A percentile compares a stretch with the other conserved stretches of the same genome.
Evolutionary conservation across 2,113 vertebrate species (phyloP).

Genomic region (Toxotes chatareus): DNA sequence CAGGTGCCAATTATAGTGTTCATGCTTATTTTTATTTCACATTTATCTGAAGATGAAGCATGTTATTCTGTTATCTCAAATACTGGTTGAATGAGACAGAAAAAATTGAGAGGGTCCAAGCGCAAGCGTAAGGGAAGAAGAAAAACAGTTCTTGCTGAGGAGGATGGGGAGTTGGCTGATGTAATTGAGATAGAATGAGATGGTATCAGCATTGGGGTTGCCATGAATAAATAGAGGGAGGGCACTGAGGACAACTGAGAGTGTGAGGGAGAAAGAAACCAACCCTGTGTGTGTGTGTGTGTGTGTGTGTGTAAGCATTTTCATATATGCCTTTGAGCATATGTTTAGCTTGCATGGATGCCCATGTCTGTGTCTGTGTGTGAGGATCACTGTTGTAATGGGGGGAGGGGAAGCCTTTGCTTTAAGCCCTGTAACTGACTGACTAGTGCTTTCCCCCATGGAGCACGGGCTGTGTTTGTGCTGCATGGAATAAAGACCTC

Average conservation of each 20-base stretch:
- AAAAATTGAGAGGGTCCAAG: slow-evolving; percentile 31
- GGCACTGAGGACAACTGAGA: slow-evolving; percentile 71
- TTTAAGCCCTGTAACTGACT: slow-evolving; percentile 69
- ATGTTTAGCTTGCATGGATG: slow-evolving; percentile 50
- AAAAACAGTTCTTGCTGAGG: slow-evolving; percentile 66
- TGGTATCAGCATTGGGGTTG: slow-evolving; percentile 78
- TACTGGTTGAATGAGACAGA: slow-evolving; percentile 29
- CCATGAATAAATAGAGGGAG: slow-evolving; percentile 81
- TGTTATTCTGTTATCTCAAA: slow-evolving; percentile 55
- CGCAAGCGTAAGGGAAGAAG: slow-evolving; percentile 52
- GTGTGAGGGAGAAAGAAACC: slow-evolving; percentile 71
- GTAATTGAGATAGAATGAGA: slow-evolving; percentile 85
- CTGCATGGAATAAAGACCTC: slow-evolving; percentile 67
- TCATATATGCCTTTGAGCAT: slow-evolving; percentile 71
- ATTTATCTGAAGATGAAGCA: slow-evolving; percentile 14
- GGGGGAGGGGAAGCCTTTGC: slow-evolving; percentile 70
- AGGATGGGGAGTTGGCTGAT: slow-evolving; percentile 77
- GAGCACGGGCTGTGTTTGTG: slow-evolving; percentile 72
- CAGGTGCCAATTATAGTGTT: slow-evolving; percentile 11
- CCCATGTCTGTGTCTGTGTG: slow-evolving; percentile 48
- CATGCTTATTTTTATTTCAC: slow-evolving; percentile 13
- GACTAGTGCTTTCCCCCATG: slow-evolving; percentile 67
- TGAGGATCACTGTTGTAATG: slow-evolving; percentile 53
- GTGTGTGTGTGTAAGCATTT: slow-evolving; percentile 50
- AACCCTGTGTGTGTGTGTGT: slow-evolving; percentile 33